Evolutionary conservation across 2,113 vertebrate species (phyloP).

Genomic region (Haemorhous mexicanus): DNA sequence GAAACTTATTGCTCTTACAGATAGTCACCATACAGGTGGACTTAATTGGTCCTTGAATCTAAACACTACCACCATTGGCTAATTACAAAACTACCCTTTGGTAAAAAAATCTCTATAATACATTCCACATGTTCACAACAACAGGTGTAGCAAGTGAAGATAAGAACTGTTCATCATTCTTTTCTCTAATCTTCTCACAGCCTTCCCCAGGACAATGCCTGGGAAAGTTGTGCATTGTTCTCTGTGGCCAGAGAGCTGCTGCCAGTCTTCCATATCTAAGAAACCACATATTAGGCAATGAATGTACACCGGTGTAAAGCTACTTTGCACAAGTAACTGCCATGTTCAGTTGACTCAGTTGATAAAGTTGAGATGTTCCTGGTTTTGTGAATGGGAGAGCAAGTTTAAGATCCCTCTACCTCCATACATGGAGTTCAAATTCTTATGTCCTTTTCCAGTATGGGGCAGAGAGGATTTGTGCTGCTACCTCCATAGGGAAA

Average conservation of each 20-base stretch:
- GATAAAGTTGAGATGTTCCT: background rate
- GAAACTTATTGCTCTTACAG: too few relatives aligned
- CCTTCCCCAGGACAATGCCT: too few relatives aligned
- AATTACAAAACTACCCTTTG: too few relatives aligned
- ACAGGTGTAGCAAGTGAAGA: too few relatives aligned
- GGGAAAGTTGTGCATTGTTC: background rate
- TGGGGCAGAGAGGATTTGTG: background rate
- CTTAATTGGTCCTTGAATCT: too few relatives aligned
- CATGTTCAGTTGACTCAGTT: background rate
- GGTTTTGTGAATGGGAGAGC: background rate
- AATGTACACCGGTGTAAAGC: background rate
- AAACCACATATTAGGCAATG: background rate
- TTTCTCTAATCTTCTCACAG: too few relatives aligned
- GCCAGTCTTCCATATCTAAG: background rate
- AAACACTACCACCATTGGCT: too few relatives aligned
- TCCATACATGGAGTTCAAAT: background rate
- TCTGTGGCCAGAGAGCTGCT: background rate
- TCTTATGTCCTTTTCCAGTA: background rate
- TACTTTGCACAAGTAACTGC: background rate
- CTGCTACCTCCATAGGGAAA: background rate
- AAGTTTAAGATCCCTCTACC: background rate
- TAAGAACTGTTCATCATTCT: too few relatives aligned
- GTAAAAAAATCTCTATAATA: too few relatives aligned
- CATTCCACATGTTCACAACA: too few relatives aligned
- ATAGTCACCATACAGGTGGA: too few relatives aligned